Conservation (phyloP, 2,797 vertebrate genomes). For the Epinephelus coioides region DNA sequence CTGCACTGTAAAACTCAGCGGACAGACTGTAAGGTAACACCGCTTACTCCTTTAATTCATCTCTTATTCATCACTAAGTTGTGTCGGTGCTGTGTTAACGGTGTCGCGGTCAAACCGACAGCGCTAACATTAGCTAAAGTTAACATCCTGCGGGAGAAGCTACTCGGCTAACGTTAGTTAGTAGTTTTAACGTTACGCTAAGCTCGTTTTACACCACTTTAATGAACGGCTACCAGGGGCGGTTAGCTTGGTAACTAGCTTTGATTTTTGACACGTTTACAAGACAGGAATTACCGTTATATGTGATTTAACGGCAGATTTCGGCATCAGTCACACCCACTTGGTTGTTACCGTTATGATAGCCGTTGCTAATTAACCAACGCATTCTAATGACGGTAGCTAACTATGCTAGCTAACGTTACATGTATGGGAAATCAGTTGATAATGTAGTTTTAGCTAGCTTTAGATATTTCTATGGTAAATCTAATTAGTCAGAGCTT, state of each 20-base stretch:
- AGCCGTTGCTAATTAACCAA: slow-evolving; percentile 32
- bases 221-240: not conserved
- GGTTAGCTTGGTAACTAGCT: not conserved
- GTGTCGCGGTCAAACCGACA: not conserved
- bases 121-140: slow-evolving; percentile 66
- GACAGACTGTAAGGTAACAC: slow-evolving; percentile 57
- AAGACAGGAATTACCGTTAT: not conserved
- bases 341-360: not conserved
- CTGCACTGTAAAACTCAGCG: not conserved
- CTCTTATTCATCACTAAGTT: not conserved
- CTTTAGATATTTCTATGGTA: not conserved
- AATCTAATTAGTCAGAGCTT: rapidly evolving
- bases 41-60: not conserved
- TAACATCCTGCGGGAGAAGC: slow-evolving; percentile 64
- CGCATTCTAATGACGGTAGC: not conserved
- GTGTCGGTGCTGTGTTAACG: not conserved
- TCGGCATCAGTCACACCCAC: slow-evolving; percentile 35
- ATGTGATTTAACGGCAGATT: not conserved
- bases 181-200: slow-evolving; percentile 41
- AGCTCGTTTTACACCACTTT: slow-evolving; percentile 27
- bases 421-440: not conserved
- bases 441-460: not conserved
- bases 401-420: not conserved
- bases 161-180: slow-evolving; percentile 46
- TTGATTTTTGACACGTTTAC: not conserved